Base-by-base conservation (phyloP, 1,140 invertebrate species). In the Nixonia krombeini region DNA sequence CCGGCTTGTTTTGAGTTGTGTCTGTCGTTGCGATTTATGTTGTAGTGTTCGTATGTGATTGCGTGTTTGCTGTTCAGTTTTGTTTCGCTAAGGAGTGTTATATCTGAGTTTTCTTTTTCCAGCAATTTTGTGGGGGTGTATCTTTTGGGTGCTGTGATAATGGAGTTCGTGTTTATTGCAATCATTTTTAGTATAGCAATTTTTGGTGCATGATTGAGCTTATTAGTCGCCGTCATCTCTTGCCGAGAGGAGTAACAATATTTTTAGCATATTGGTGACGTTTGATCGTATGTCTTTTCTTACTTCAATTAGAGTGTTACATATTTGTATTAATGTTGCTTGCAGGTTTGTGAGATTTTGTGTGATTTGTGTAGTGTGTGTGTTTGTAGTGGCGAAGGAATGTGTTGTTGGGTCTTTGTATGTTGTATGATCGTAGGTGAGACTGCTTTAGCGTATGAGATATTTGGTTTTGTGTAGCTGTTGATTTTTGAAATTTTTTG, bases 131-230 rank as follows among this genome's bases (percentile, higher is more conserved):
- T 8, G 0, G 66, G 2, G 6, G 37, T 41, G 12, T 23, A n/a
- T 64, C 58, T 66, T 58, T 37, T 72, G 21, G 28, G 10, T 4
- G 55, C 50, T 15, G 55, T 47, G 1, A 65, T 42, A 10, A 72
- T 31, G 25, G 70, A 72, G 6, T 68, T 72, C 8, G 45, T 28
- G 28, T 72, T 69, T 5, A 69, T 29, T 10, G 49, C 10, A 2
- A 65, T 58, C 15, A 64, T 52, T 52, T 59, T 71, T 49, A 70
- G n/a, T 3, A 31, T 42, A n/a, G n/a, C n/a, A n/a, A n/a, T 18
- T 53, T 52, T 18, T 23, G 1, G 10, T 6, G 23, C 2, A 16
- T 17, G 1, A 9, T 16, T 37, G 37, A 33, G 12, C 9, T 33
- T 33, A 13, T 2, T 4, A 13, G 2, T 31, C 8, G 8, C 10